Percentiles rank a stretch among this genome's conserved stretches.
Evolutionary conservation across 2,888 invertebrate genomes (phyloP).

Genomic region (Brachylomia viminalis): DNA sequence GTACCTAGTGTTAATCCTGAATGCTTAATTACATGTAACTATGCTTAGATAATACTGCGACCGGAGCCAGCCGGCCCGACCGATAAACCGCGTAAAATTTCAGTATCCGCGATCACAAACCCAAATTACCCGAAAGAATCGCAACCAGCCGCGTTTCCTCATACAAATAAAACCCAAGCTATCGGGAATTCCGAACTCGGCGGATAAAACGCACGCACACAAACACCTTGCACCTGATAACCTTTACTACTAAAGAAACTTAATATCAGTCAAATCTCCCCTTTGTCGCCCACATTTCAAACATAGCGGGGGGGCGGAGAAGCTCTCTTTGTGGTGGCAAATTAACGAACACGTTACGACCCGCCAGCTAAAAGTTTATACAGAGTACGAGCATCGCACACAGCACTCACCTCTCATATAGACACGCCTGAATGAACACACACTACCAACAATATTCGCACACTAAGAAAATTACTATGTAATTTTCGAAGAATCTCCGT

Average conservation of each 20-base stretch:
- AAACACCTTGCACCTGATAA: constrained; percentile 61
- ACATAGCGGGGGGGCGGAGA: constrained; percentile 68
- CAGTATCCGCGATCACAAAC: constrained; percentile 63
- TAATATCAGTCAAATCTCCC: constrained; percentile 64
- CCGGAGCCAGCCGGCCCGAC: constrained; percentile 17
- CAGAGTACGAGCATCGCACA: constrained; percentile 70
- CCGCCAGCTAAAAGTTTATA: constrained; percentile 66
- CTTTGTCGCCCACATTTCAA: constrained; percentile 57
- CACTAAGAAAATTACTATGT: constrained; percentile 70
- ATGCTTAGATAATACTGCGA: constrained; percentile 6
- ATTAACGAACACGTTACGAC: constrained; percentile 77
- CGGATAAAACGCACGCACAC: constrained; percentile 72
- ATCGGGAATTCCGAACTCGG: constrained; percentile 75
- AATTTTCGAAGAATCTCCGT: constrained; percentile 83
- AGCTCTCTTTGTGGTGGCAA: constrained; percentile 64
- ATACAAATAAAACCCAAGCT: constrained; percentile 76
- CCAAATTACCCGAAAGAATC: constrained; percentile 68
- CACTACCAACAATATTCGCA: constrained; percentile 68
- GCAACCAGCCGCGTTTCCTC: constrained; percentile 70
- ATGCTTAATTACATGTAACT: background rate
- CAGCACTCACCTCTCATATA: constrained; percentile 65
- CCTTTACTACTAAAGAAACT: constrained; percentile 55
- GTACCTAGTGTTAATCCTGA: background rate
- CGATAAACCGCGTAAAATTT: constrained; percentile 54
- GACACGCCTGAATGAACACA: constrained; percentile 66